phyloP scores from a whole-genome alignment of 2,888 invertebrate species.

The Agonopterix alstromeriana region DNA sequence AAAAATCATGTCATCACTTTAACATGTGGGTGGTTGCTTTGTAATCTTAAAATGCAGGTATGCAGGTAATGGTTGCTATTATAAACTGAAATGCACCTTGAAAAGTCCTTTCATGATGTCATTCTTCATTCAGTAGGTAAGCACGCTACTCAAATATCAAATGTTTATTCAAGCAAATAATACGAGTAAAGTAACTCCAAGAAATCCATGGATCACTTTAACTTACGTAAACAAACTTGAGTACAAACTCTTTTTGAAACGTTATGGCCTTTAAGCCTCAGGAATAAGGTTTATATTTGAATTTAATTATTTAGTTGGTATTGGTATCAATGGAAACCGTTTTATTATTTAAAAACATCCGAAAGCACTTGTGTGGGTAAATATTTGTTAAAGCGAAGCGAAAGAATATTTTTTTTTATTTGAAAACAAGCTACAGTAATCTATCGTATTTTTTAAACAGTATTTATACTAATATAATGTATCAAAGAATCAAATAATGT shows the following conservation, averaged over 20 bases:
- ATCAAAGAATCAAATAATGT: too few relatives aligned
- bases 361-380: conserved; percentile 48
- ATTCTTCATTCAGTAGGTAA: conserved; percentile 27
- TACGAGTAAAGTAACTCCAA: conserved; percentile 24
- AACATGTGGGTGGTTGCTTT: too few relatives aligned
- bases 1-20: too few relatives aligned
- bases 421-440: too few relatives aligned
- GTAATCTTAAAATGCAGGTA: too few relatives aligned
- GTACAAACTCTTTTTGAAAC: not conserved
- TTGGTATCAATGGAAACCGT: conserved; percentile 42
- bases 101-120: conserved; percentile 22
- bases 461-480: too few relatives aligned
- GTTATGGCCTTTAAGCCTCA: not conserved
- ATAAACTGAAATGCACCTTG: too few relatives aligned
- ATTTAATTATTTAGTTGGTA: not conserved
- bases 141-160: conserved; percentile 11
- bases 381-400: conserved; percentile 25
- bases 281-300: not conserved
- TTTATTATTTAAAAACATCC: conserved; percentile 60
- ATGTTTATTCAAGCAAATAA: conserved; percentile 48
- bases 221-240: conserved; percentile 35
- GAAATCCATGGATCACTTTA: conserved; percentile 39
- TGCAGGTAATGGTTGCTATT: too few relatives aligned
- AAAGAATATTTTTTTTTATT: not conserved
- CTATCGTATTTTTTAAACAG: too few relatives aligned